Evolutionary conservation across 1,140 invertebrate genomes (phyloP).

Genomic region (Drosophila repletoides): DNA sequence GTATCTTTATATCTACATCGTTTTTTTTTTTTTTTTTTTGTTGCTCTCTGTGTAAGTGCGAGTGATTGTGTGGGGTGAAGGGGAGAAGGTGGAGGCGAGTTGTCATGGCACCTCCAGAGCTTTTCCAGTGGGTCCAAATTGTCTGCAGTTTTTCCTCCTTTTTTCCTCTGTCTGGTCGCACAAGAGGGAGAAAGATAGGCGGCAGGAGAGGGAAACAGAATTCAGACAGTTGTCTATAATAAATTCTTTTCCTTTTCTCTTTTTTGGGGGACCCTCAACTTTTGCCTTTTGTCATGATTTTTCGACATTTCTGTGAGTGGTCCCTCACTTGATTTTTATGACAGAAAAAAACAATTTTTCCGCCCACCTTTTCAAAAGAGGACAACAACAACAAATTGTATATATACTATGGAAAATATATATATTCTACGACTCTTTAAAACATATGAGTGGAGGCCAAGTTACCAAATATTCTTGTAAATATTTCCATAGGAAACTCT

Average conservation of each 20-base stretch:
- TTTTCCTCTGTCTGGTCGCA: background rate
- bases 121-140: slow-evolving; percentile 42
- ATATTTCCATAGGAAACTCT: slow-evolving; percentile 46
- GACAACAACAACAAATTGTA: too few relatives aligned
- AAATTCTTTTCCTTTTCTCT: slow-evolving; percentile 48
- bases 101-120: slow-evolving; percentile 63
- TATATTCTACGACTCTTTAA: too few relatives aligned
- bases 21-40: slow-evolving; percentile 1
- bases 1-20: background rate
- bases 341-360: slow-evolving; percentile 10
- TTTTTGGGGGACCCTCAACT: background rate
- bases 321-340: slow-evolving; percentile 44
- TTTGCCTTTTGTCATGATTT: slow-evolving; percentile 42
- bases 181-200: background rate
- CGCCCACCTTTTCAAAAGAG: slow-evolving; percentile 9
- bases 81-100: too few relatives aligned
- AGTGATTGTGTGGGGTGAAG: slow-evolving; percentile 19
- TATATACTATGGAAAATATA: too few relatives aligned
- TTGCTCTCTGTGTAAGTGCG: background rate
- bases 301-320: slow-evolving; percentile 41
- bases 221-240: slow-evolving; percentile 70
- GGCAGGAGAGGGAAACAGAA: slow-evolving; percentile 19
- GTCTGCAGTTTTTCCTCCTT: slow-evolving; percentile 33
- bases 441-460: slow-evolving; percentile 25
- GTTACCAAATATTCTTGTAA: slow-evolving; percentile 35